Evolutionary conservation across 1,140 invertebrate genomes (phyloP).

Genomic region (Brachionus asplanchnoidis): DNA sequence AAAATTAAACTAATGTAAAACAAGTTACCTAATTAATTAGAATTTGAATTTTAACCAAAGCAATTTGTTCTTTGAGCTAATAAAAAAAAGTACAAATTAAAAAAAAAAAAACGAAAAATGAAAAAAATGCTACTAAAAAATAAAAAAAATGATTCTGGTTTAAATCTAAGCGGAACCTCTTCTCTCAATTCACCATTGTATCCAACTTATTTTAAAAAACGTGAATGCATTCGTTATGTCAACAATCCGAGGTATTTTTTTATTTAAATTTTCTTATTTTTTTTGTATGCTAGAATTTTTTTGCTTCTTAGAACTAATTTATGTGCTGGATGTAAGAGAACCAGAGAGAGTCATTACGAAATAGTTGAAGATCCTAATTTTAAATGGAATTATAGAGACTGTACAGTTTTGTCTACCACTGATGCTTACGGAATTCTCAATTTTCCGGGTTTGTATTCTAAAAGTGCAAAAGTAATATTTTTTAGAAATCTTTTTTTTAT

Average conservation of each 20-base stretch:
- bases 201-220: slow-evolving; percentile 13
- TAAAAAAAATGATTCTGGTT: neutral
- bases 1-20: neutral
- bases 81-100: neutral
- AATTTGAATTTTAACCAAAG: neutral
- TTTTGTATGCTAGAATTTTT: neutral
- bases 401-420: neutral
- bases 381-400: slow-evolving; percentile 35
- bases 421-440: slow-evolving; percentile 13
- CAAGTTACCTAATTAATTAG: neutral
- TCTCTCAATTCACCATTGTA: neutral
- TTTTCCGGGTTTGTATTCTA: slow-evolving; percentile 30
- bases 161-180: neutral
- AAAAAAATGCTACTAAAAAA: neutral
- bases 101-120: neutral
- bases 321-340: neutral
- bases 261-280: neutral
- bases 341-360: neutral
- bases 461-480: slow-evolving; percentile 2
- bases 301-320: neutral
- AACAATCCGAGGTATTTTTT: slow-evolving; percentile 9
- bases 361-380: neutral
- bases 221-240: slow-evolving; percentile 9
- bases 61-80: neutral
- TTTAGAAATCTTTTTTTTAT: neutral